These are phyloP conservation scores for Panthera uncia DNA, from an alignment of 2,113 vertebrate genomes.

Conservation along the genomic window DNA sequence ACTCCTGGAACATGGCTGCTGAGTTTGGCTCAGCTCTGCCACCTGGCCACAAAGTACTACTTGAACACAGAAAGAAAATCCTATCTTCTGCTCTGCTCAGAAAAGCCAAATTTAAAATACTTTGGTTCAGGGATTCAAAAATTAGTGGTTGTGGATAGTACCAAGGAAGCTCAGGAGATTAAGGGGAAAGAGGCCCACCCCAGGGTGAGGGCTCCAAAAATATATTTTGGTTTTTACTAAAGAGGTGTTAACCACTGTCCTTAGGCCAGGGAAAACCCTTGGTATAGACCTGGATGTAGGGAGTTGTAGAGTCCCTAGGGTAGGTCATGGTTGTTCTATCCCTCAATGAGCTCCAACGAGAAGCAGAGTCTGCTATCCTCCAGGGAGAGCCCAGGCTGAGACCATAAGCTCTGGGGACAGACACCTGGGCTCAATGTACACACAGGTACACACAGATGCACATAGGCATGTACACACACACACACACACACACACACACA, in stretches of 20 bases:
- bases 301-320: neutral
- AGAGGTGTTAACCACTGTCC: no score
- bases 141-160: neutral
- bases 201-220: neutral
- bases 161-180: neutral
- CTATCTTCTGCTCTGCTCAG: neutral
- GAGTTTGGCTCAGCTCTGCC: neutral
- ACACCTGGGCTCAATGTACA: accelerated
- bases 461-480: neutral
- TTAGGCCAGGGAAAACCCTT: neutral
- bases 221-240: neutral
- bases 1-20: neutral
- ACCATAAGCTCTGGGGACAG: neutral
- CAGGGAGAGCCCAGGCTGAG: neutral
- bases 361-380: neutral
- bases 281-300: accelerated
- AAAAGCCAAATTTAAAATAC: neutral
- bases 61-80: neutral
- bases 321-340: neutral
- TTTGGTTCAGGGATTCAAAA: neutral
- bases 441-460: neutral
- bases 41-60: neutral
- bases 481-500: neutral
- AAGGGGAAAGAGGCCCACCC: neutral
- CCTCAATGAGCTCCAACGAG: neutral